Evolutionary conservation across 2,888 invertebrate species (phyloP), one percentile per base, ranked within the genome.

Genomic region (Stenodema calcarata): DNA sequence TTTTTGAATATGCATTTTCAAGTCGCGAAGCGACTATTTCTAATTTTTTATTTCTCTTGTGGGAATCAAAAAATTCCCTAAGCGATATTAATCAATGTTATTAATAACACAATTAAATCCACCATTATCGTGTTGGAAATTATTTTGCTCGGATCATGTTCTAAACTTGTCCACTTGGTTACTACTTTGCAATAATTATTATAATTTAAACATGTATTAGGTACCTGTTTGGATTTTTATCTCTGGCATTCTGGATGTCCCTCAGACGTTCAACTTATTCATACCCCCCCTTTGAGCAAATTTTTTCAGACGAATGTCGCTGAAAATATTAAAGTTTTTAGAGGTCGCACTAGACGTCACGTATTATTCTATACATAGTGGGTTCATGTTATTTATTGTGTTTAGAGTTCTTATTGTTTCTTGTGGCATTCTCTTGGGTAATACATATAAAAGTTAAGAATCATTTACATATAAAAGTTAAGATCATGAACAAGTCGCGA

Each of bases 41-140:
- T 44, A 16, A 78, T 78, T 80, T 80, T 80, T 16, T 54, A 28
- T 30, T 54, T 54, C 4, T 27, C 44, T 78, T 44, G 23, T 9
- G 35, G 35, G 35, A 7, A n/a, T n/a, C 14, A 11, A 54, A 28
- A 30, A 16, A 1, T 54, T 47, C 42, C 41, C 18, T 23, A 80
- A 30, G 30, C 54, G 80, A 80, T 80, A 80, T 80, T 28, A 75
- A 75, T 75, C 12, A 62, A 23, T 62, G 18, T 75, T 75, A 30
- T 80, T 80, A 35, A 54, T 80, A 54, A 41, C 54, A 44, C 50
- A 54, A 80, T 54, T 54, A 80, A 80, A 54, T 80, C 80, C 80
- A 54, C 35, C 54, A 79, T 80, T 50, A 80, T 54, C 80, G 16
- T 54, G 80, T 80, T 80, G 54, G 54, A 50, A 14, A 80, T 54